Conservation (phyloP, 2,797 vertebrate genomes). For the Oreortyx pictus region DNA sequence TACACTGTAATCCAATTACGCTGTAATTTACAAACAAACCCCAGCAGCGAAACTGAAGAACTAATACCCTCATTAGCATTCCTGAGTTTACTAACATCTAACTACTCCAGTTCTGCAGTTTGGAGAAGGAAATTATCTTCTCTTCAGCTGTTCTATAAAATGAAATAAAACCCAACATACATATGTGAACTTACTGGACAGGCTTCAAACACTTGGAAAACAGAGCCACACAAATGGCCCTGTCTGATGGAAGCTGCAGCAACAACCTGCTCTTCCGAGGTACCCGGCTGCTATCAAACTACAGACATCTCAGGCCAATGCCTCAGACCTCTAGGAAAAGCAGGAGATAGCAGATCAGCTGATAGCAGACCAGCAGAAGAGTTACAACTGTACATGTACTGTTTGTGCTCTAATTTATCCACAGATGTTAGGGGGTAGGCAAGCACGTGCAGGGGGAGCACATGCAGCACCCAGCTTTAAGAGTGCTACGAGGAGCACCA, state of each 20-base stretch:
- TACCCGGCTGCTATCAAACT: neutral
- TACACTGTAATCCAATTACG: neutral
- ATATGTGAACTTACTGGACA: neutral
- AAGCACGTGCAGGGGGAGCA: neutral
- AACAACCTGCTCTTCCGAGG: neutral
- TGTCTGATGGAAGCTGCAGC: neutral
- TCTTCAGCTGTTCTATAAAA: neutral
- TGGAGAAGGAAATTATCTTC: neutral
- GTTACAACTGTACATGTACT: neutral
- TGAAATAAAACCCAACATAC: neutral
- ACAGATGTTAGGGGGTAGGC: neutral
- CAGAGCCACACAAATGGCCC: neutral
- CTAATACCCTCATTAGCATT: neutral
- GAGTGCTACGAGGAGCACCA: neutral
- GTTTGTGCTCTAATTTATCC: neutral
- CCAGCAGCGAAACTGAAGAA: neutral
- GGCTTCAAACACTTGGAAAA: neutral
- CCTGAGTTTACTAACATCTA: neutral
- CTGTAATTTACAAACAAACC: neutral
- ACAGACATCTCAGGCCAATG: neutral
- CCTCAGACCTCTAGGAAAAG: neutral
- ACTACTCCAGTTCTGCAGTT: neutral
- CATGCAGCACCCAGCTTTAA: neutral
- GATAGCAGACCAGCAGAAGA: neutral
- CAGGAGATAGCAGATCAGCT: rapidly evolving